Base-by-base conservation (phyloP, 2,797 vertebrate genomes). In the Leuciscus waleckii region DNA sequence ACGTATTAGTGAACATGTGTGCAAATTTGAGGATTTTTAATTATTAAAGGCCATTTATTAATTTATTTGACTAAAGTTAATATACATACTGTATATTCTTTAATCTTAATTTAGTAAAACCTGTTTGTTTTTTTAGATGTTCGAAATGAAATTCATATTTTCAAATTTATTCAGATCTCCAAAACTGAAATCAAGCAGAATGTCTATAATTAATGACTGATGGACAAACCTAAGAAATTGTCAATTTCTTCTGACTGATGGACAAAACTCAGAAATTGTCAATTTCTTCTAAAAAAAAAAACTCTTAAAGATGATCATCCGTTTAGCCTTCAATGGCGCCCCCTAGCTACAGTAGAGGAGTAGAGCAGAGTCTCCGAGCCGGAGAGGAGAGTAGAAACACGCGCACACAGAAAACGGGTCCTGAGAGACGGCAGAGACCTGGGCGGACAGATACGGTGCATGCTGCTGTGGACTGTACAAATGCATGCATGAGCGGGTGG, bases 391-490 rank as follows among this genome's bases (percentile, higher is more conserved):
- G 51, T 61, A 79, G 76, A 87, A 41, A 87, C 75, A 17, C 75
- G 10, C 29, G 10, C 88, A 81, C 56, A 82, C 85, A 46, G 39
- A 82, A 88, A 91, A 76, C 88, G 88, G 87, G 90, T 79, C 91
- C 90, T 92, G 61, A 73, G 74, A 90, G 63, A 75, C 85, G 86
- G 92, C 90, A 91, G 82, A 1, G 86, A 93, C 88, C 90, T 90
- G 89, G 91, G 85, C 85, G 83, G 85, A 91, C 92, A 92, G 93
- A 93, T 91, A 94, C 91, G 32, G 85, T 90, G 93, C 95, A 94
- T 94, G 95, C 94, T 78, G 76, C 79, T 51, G 86, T 86, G 89
- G 89, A 90, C 89, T 90, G 84, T 87, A 90, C 87, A 91, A 75
- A 87, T 82, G 75, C 90, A 90, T 91, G 91, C 90, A 91, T 88